Conservation (phyloP, 1,140 invertebrate genomes). For the Coenobita brevimanus region DNA sequence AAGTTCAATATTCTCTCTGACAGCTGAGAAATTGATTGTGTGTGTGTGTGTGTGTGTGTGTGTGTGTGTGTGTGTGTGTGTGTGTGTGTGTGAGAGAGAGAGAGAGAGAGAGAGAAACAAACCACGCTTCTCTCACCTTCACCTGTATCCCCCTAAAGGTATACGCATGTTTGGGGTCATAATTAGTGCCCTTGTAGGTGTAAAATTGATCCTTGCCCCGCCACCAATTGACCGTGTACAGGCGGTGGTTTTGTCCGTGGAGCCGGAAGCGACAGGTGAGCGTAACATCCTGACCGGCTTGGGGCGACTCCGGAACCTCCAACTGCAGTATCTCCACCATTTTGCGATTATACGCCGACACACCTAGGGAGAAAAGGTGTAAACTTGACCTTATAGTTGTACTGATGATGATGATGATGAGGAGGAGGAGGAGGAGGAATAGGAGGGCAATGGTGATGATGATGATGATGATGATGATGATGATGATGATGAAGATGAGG, state of each 20-base stretch:
- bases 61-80: too few species aligned
- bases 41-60: too few species aligned
- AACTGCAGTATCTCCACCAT: conserved; percentile 58
- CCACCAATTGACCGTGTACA: conserved; percentile 94
- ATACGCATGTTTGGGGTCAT: conserved; percentile 80
- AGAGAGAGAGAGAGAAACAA: too few species aligned
- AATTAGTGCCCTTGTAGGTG: conserved; percentile 80
- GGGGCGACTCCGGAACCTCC: conserved; percentile 42
- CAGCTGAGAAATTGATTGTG: too few species aligned
- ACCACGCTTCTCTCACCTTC: conserved; percentile 78
- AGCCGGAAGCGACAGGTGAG: conserved; percentile 86
- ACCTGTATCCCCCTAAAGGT: conserved; percentile 80
- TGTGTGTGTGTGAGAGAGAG: background rate
- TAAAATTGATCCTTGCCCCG: conserved; percentile 86
- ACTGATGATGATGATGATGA: too few species aligned
- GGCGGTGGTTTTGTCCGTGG: conserved; percentile 83
- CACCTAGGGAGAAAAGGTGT: too few species aligned
- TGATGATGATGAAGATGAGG: too few species aligned
- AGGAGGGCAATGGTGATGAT: too few species aligned
- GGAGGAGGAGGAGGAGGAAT: too few species aligned
- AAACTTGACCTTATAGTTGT: too few species aligned
- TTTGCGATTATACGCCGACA: conserved; percentile 15
- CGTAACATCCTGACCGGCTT: conserved; percentile 54
- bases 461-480: too few species aligned
- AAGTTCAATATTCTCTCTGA: too few species aligned